Evolutionary conservation across 2,888 invertebrate genomes (phyloP), one percentile per base, ranked within the genome.

Genomic region (Sphaeridia pumilis): DNA sequence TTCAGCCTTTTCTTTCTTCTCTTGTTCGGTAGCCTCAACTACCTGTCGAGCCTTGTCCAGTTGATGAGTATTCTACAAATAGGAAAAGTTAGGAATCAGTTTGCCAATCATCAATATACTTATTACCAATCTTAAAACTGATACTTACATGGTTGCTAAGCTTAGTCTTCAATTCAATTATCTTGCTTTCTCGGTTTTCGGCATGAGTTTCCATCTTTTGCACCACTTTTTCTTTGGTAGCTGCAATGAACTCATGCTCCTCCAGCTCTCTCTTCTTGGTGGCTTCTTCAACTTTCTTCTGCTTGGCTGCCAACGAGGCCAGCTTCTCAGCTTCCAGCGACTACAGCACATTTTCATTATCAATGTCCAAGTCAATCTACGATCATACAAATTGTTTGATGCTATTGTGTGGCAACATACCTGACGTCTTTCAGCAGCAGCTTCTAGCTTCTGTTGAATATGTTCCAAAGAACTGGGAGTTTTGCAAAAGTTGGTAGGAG

Each of bases 381-480:
- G n/a, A n/a, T n/a, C n/a, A n/a, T n/a, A n/a, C n/a, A n/a, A n/a
- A n/a, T n/a, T n/a, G n/a, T n/a, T 73, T 72, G n/a, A n/a, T n/a
- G n/a, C n/a, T n/a, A n/a, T n/a, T n/a, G n/a, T n/a, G n/a, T n/a
- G n/a, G n/a, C n/a, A n/a, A n/a, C n/a, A n/a, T n/a, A 89, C 89
- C 78, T 85, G 79, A 77, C 93, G 83, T 71, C 93, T 81, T 71
- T 93, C 90, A 69, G 92, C 92, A 44, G 94, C 94, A 14, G 88
- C 89, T 73, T 84, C 84, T 50, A 93, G 78, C 72, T 94, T 94
- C 70, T 87, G 87, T 70, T 87, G 84, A 66, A 94, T 92, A 68
- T 88, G 86, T 70, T 88, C 87, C 49, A 82, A 86, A 52, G 87
- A 84, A 58, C 86, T 78, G 1, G 65, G 53, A 5, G 62, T 81